A percentile compares a stretch with the other conserved stretches of the same genome.
Evolutionary conservation across 1,140 invertebrate genomes (phyloP).

Genomic region (Trichonephila clavata): DNA sequence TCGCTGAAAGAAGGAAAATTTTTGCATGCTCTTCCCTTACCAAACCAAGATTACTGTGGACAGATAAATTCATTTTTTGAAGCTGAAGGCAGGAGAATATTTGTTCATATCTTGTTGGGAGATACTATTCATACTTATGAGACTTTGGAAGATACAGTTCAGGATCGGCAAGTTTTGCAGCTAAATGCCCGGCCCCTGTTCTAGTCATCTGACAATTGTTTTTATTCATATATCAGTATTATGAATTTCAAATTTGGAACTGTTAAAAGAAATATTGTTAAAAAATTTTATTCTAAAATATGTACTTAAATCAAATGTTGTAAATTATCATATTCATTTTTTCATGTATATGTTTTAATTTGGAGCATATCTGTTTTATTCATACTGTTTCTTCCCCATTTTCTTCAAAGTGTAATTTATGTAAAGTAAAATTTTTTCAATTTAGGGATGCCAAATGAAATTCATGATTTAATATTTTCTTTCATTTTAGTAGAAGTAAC

Average conservation of each 20-base stretch:
- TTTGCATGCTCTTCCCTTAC: conserved; percentile 40
- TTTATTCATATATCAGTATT: background rate
- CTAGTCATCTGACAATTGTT: background rate
- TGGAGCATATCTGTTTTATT: no score
- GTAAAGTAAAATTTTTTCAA: no score
- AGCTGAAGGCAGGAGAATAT: conserved; percentile 62
- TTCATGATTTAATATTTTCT: no score
- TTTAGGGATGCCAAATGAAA: no score
- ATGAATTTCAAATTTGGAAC: background rate
- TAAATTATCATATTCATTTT: no score
- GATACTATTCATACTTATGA: conserved; percentile 64
- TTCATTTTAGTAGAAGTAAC: no score
- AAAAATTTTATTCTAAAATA: no score
- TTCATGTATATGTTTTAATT: no score
- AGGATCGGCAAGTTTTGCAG: conserved; percentile 15
- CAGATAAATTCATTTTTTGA: conserved; percentile 63
- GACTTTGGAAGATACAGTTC: conserved; percentile 11
- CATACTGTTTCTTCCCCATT: no score
- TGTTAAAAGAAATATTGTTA: no score
- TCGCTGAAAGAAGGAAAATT: conserved; percentile 59
- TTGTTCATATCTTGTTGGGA: conserved; percentile 52
- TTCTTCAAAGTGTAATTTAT: no score
- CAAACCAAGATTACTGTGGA: conserved; percentile 55
- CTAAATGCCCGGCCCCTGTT: conserved; percentile 9
- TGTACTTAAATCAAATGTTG: no score